phyloP scores from a whole-genome alignment of 2,113 vertebrate genomes.

The Hippocampus comes region DNA sequence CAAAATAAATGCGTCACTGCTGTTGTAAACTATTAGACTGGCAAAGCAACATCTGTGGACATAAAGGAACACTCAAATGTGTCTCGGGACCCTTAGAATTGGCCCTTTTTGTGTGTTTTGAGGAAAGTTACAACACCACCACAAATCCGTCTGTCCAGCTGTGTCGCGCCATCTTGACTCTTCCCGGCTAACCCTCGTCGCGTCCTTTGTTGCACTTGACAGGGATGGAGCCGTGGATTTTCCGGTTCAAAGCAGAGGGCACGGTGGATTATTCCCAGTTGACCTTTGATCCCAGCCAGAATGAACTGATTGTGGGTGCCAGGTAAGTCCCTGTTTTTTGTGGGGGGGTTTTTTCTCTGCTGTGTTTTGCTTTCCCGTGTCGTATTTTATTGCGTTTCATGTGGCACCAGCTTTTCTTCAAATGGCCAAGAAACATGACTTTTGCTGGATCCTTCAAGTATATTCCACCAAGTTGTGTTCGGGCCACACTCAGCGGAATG shows the following conservation, averaged over 20 bases:
- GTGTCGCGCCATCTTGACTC: conserved; percentile 15
- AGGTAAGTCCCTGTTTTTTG: conserved; percentile 75
- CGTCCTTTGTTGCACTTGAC: conserved; percentile 60
- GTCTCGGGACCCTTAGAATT: neutral
- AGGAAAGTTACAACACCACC: neutral
- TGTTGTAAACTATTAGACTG: neutral
- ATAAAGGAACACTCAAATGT: neutral
- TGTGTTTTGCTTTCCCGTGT: conserved; percentile 21
- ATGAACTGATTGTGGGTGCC: conserved; percentile 93
- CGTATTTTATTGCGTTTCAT: conserved; percentile 12
- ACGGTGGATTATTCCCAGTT: conserved; percentile 96
- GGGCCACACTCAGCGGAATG: neutral
- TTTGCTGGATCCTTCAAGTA: neutral
- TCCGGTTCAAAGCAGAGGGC: conserved; percentile 84
- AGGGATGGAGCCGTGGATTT: conserved; percentile 96
- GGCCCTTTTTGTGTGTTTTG: neutral
- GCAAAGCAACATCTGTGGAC: neutral
- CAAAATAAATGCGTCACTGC: neutral
- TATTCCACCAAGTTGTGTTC: neutral
- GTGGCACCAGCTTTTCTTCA: conserved; percentile 43
- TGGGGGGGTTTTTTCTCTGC: conserved; percentile 17
- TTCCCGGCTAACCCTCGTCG: neutral
- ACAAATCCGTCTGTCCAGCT: conserved; percentile 27
- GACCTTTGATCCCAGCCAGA: conserved; percentile 93
- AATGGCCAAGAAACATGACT: conserved; percentile 30